Base-by-base conservation (phyloP, 2,113 vertebrate genomes). In the Donacobius atricapilla region DNA sequence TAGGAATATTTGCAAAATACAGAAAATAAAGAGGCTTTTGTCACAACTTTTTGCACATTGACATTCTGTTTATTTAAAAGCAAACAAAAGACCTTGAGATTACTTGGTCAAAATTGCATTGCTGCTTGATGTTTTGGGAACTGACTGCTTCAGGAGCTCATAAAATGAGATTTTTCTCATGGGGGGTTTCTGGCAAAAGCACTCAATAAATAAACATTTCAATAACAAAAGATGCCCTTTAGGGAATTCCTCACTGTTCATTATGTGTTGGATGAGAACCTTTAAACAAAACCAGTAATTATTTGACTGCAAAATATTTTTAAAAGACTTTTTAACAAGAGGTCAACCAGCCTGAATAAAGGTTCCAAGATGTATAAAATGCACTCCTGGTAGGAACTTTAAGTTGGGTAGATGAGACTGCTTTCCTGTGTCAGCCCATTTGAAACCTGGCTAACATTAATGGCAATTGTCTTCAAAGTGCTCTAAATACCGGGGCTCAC, bases 191-290 rank as follows among this genome's bases (percentile, higher is more conserved):
- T 92, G 70, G 91, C 69, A 92, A 93, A 96, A 95, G 68, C 70
- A 69, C 82, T 93, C 93, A 79, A 83, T 87, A 96, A 96, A 96
- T 93, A 97, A 97, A 90, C 61, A 96, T 96, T 96, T 97, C 91
- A 95, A 91, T 94, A 96, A 95, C 91, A 95, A 95, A 87, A 79
- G 87, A 57, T 23, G 48, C 48, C 56, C 86, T 73, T 87, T 57
- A 51, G 95, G 90, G 93, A 92, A 94, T 88, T 64, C 50, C 21
- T 87, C 22, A 1, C 78, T 93, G 76, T 83, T 96, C 80, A 85
- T 89, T 82, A 84, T n/a, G 19, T 79, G 50, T 51, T 66, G 94
- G 57, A 70, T 3, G 27, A 92, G 76, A 92, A 72, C 51, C 63
- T 50, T 93, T 81, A 88, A 69, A 88, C 90, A 94, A 97, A 88